Base-by-base conservation (phyloP, 2,888 invertebrate species). In the Drosophila nigritarsus region DNA sequence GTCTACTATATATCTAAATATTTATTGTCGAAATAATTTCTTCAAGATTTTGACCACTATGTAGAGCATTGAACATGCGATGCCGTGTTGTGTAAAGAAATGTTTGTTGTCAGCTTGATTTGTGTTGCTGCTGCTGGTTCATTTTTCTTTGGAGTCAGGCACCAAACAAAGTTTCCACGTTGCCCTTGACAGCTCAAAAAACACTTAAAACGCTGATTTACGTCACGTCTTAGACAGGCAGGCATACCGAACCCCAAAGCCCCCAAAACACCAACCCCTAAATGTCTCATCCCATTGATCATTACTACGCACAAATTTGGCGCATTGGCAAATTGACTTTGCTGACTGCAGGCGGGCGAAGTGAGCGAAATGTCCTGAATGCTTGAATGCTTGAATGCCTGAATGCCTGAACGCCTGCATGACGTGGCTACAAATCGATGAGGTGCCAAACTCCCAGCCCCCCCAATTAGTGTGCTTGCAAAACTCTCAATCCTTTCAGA, bases 151-250 rank as follows among this genome's bases (percentile, higher is more conserved):
- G 20, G 36, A 40, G 48, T 64, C 34, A 53, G 53, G 68, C 73
- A 45, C 42, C 79, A 82, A 75, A 78, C 76, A 77, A 84, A 78
- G 67, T 80, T 80, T 76, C 80, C 82, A 79, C 80, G 78, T 78
- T 83, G 84, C 80, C 79, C 78, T 84, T 78, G 83, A 84, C 79
- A 87, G 67, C 75, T 82, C 73, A 80, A 75, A 71, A 74, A 83
- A 89, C 83, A 88, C 90, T 88, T 90, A 80, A 87, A 84, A 85
- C 87, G 79, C 89, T 82, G 89, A 85, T 89, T 82, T 84, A 78
- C 87, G 89, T 82, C 87, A 85, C 87, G 89, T 89, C 85, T 75
- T 60, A 82, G 86, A 87, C 88, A 72, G 87, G 69, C 65, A 48
- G 48, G 36, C 68, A 53, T 65, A 50, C 42, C 42, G 13, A 48